These are phyloP conservation scores for Rhinella marina DNA, from an alignment of 2,797 vertebrate species.

Conservation along the genomic window DNA sequence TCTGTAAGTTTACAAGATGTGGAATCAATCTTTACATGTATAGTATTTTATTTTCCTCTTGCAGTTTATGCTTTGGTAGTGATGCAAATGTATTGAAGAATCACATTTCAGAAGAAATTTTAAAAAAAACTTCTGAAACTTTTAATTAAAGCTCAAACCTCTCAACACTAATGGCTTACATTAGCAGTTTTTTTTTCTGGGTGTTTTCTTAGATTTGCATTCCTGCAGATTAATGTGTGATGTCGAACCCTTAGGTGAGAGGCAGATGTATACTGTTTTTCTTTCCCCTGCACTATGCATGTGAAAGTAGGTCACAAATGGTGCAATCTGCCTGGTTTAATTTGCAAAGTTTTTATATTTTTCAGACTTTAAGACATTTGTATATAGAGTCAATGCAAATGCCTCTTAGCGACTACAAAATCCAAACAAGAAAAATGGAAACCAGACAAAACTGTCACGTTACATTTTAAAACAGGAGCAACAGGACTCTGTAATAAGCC, in stretches of 20 bases:
- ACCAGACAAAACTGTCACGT: constrained; percentile 40
- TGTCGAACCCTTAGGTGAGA: constrained; percentile 12
- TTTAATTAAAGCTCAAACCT: constrained; percentile 11
- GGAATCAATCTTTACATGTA: too few relatives aligned
- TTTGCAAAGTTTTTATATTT: neutral
- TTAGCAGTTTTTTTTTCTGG: constrained; percentile 9
- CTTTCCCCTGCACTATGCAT: neutral
- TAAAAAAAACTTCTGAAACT: neutral
- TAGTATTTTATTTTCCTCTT: too few relatives aligned
- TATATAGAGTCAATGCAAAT: neutral
- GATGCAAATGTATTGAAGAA: too few relatives aligned
- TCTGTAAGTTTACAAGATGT: too few relatives aligned
- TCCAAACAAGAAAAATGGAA: constrained; percentile 26
- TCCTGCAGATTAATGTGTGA: constrained; percentile 12
- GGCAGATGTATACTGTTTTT: neutral
- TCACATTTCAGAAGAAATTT: neutral
- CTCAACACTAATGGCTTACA: neutral
- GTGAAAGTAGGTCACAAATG: constrained; percentile 20
- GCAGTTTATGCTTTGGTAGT: too few relatives aligned
- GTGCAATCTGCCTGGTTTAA: neutral
- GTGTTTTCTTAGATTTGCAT: neutral
- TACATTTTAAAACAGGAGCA: constrained; percentile 35
- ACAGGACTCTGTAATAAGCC: neutral
- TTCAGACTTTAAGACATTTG: neutral
- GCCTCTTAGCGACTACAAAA: neutral